These are phyloP conservation scores for Pseudochromis fuscus DNA, from an alignment of 2,797 vertebrate species.

Conservation along the genomic window DNA sequence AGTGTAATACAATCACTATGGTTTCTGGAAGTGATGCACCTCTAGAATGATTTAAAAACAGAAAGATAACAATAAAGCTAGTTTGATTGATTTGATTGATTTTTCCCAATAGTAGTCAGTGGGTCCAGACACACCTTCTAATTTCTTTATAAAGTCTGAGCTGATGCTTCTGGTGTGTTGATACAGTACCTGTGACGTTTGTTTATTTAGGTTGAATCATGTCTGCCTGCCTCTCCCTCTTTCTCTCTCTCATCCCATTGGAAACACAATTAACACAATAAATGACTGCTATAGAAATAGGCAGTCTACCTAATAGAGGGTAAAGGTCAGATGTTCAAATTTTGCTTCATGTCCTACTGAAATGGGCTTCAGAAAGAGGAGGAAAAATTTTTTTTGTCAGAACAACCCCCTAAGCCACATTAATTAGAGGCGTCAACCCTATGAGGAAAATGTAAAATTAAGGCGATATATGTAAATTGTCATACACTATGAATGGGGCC, in stretches of 20 bases:
- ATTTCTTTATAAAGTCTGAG: neutral
- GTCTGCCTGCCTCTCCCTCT: neutral
- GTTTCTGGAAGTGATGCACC: neutral
- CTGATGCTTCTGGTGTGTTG: neutral
- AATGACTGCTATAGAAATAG: neutral
- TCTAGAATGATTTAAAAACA: neutral
- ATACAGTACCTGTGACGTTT: no score
- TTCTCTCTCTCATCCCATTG: neutral
- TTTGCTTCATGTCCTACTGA: neutral
- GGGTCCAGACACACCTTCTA: neutral
- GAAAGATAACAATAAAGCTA: neutral
- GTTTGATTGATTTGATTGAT: neutral
- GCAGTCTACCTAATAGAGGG: neutral
- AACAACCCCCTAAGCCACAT: no score
- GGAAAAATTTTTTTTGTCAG: neutral
- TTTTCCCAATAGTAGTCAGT: neutral
- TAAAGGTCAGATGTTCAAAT: neutral
- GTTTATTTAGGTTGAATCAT: neutral
- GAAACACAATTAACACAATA: neutral
- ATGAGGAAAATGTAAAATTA: constrained; percentile 2
- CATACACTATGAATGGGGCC: neutral
- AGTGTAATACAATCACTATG: neutral
- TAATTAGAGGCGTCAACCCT: neutral
- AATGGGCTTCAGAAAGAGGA: neutral
- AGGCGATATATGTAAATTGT: neutral